Evolutionary conservation across 2,888 invertebrate genomes (phyloP).

Genomic region (Siphlonurus alternatus): DNA sequence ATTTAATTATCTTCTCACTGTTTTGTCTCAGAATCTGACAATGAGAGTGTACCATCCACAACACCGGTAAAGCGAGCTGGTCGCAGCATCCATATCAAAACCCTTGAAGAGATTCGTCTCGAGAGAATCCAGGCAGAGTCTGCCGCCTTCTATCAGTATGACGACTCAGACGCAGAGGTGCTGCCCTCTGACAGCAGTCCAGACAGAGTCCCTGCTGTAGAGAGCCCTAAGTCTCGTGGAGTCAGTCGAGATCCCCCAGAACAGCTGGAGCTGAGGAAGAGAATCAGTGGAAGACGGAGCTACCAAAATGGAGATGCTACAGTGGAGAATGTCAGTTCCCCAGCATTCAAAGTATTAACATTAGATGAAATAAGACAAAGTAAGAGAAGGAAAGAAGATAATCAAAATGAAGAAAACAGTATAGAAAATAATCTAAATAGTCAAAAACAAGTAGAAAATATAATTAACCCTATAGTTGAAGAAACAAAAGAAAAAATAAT

Average conservation of each 20-base stretch:
- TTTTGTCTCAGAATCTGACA: conserved; percentile 69
- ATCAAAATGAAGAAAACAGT: conserved; percentile 10
- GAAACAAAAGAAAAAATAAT: not conserved
- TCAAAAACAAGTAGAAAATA: not conserved
- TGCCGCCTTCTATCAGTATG: conserved; percentile 53
- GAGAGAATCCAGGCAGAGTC: conserved; percentile 53
- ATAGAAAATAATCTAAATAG: conserved; percentile 10
- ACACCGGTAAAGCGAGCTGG: conserved; percentile 34
- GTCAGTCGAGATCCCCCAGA: not conserved
- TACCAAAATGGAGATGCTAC: not conserved
- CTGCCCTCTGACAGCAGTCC: not conserved
- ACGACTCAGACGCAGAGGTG: conserved; percentile 15
- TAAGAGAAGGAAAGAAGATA: conserved; percentile 11
- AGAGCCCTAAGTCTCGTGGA: not conserved
- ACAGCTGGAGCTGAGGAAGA: not conserved
- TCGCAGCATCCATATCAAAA: conserved; percentile 33
- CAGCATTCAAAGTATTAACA: conserved; percentile 32
- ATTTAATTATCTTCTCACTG: too few species aligned
- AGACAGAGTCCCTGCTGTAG: not conserved
- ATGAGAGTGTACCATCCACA: conserved; percentile 47
- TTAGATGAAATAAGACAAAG: conserved; percentile 31
- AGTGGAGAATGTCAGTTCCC: not conserved
- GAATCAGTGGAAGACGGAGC: not conserved
- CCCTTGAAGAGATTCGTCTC: conserved; percentile 48
- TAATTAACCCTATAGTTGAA: not conserved